Percentiles rank a stretch among this genome's conserved stretches.
Evolutionary conservation across 2,113 vertebrate genomes (phyloP).

Genomic region (Tupaia tana): DNA sequence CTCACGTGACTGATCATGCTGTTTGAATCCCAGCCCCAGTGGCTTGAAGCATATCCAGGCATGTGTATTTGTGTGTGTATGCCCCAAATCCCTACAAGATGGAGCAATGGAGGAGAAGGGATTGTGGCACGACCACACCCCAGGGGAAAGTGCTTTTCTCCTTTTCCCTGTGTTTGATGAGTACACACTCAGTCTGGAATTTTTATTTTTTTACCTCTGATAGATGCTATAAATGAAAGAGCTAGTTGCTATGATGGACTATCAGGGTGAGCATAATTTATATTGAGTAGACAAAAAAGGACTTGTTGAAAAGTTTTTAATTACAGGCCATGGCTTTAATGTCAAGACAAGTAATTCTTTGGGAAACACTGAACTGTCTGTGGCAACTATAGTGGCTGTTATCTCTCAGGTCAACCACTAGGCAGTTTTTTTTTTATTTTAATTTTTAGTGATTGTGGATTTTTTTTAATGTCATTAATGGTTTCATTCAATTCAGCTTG

Average conservation of each 20-base stretch:
- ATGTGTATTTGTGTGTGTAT: no score
- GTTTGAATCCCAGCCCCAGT: no score
- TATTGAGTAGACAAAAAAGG: not conserved
- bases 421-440: not conserved
- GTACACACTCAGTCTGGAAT: no score
- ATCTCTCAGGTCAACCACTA: constrained; percentile 26
- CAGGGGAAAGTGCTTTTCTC: no score
- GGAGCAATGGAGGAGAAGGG: no score
- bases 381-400: not conserved
- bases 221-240: not conserved
- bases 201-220: not conserved
- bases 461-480: not conserved
- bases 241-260: not conserved
- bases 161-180: no score
- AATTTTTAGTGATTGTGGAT: not conserved
- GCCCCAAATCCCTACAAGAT: no score
- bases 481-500: not conserved
- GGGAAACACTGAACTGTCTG: constrained; percentile 5
- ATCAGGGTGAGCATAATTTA: not conserved
- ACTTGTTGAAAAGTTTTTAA: constrained; percentile 41
- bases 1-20: no score
- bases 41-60: no score
- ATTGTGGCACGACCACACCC: no score
- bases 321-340: constrained; percentile 39
- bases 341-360: constrained; percentile 25